These are phyloP conservation scores for Atethmia centrago DNA, from an alignment of 2,888 invertebrate species.

Conservation along the genomic window DNA sequence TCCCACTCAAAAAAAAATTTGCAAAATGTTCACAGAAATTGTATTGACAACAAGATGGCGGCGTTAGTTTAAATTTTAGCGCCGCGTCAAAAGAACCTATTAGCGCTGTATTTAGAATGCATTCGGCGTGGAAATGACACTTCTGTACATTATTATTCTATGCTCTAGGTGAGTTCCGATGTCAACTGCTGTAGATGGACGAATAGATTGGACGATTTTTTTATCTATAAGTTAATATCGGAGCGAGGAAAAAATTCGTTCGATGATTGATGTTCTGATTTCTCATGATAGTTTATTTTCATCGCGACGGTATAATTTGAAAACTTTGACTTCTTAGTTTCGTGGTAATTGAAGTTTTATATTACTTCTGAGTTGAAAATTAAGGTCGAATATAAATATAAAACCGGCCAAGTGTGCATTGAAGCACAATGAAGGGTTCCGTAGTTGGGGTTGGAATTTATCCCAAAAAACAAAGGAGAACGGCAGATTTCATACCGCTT, in stretches of 20 bases:
- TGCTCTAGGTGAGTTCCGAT: conserved; percentile 23
- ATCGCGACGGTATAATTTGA: conserved; percentile 17
- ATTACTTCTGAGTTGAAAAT: neutral
- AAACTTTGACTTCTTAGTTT: conserved; percentile 14
- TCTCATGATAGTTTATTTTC: conserved; percentile 26
- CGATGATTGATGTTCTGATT: conserved; percentile 34
- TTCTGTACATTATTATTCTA: neutral
- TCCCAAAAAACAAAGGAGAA: too few relatives aligned
- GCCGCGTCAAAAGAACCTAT: neutral
- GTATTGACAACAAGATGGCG: neutral
- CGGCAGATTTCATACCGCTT: too few relatives aligned
- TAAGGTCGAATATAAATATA: neutral
- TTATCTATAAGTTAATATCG: conserved; percentile 39
- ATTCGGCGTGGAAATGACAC: neutral
- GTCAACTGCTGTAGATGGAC: conserved; percentile 35
- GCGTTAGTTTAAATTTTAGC: neutral
- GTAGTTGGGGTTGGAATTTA: too few relatives aligned
- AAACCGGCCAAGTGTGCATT: too few relatives aligned
- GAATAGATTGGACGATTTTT: conserved; percentile 28
- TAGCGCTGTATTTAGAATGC: neutral
- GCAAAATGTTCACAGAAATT: neutral
- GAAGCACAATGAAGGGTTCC: too few relatives aligned
- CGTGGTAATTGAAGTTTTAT: conserved; percentile 1
- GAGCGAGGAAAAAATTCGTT: conserved; percentile 15
- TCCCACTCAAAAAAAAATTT: too few relatives aligned